Percentiles rank a stretch among this genome's conserved stretches.
phyloP scores from a whole-genome alignment of 2,113 vertebrate species.

The Haemorhous mexicanus region DNA sequence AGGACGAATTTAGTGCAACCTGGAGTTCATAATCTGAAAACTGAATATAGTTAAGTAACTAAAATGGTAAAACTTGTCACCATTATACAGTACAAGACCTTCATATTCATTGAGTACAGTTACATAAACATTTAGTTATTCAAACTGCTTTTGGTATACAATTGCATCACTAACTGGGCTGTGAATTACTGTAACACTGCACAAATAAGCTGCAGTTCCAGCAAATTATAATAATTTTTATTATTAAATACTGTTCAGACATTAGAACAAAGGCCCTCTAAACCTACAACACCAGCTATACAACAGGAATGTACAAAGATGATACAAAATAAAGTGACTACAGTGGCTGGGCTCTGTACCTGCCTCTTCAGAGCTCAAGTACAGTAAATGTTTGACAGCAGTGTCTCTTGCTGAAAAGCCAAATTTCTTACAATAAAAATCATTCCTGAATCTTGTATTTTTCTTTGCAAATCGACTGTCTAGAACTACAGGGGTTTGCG shows the following conservation, averaged over 20 bases:
- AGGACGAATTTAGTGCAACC: slow-evolving; percentile 80
- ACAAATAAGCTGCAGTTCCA: slow-evolving; percentile 73
- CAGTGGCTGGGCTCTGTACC: slow-evolving; percentile 64
- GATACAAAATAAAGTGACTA: slow-evolving; percentile 76
- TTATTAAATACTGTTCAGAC: slow-evolving; percentile 78
- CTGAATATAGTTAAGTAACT: slow-evolving; percentile 76
- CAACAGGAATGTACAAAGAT: slow-evolving; percentile 81
- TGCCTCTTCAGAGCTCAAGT: slow-evolving; percentile 43
- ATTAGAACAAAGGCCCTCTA: slow-evolving; percentile 70
- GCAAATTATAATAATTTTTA: slow-evolving; percentile 63
- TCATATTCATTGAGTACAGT: slow-evolving; percentile 67
- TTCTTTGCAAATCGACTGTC: not conserved
- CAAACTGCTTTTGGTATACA: slow-evolving; percentile 70
- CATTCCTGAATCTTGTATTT: not conserved
- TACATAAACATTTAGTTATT: slow-evolving; percentile 69
- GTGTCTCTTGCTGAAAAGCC: slow-evolving; percentile 20
- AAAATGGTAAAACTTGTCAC: slow-evolving; percentile 75
- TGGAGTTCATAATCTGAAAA: slow-evolving; percentile 79
- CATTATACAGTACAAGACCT: slow-evolving; percentile 74
- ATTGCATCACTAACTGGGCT: slow-evolving; percentile 64
- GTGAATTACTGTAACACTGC: slow-evolving; percentile 75
- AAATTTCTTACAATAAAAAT: not conserved
- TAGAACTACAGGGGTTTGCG: not conserved
- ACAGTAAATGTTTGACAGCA: slow-evolving; percentile 32
- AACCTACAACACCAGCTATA: slow-evolving; percentile 63